Conservation (phyloP, 2,113 vertebrate genomes). For the Engystomops pustulosus region DNA sequence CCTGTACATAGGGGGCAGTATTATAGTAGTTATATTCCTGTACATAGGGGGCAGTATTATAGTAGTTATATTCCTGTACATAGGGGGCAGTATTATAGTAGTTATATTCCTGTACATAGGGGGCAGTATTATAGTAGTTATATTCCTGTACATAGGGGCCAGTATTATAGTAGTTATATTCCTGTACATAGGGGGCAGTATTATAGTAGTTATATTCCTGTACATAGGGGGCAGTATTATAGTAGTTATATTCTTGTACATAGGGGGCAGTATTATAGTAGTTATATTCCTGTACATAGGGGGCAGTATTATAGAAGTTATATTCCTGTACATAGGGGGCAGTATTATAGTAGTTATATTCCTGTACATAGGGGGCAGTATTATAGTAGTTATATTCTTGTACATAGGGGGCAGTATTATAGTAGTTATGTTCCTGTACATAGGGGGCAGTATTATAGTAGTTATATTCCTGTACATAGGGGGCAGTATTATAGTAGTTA, state of each 20-base stretch:
- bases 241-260: neutral
- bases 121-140: too few relatives aligned
- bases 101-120: neutral
- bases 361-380: neutral
- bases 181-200: neutral
- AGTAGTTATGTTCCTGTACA: neutral
- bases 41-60: neutral
- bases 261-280: conserved; percentile 1
- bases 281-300: neutral
- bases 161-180: conserved; percentile 7
- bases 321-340: neutral
- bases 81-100: neutral
- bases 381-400: conserved; percentile 2
- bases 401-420: neutral
- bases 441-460: neutral
- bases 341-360: conserved; percentile 7
- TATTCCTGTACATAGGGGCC: neutral
- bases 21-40: conserved; percentile 2
- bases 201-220: conserved; percentile 7
- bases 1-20: neutral
- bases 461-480: neutral
- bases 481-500: conserved; percentile 6
- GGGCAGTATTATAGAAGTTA: neutral
- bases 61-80: conserved; percentile 1
- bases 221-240: neutral